Evolutionary conservation across 2,797 vertebrate species (phyloP).

Genomic region (Muscicapa striata): DNA sequence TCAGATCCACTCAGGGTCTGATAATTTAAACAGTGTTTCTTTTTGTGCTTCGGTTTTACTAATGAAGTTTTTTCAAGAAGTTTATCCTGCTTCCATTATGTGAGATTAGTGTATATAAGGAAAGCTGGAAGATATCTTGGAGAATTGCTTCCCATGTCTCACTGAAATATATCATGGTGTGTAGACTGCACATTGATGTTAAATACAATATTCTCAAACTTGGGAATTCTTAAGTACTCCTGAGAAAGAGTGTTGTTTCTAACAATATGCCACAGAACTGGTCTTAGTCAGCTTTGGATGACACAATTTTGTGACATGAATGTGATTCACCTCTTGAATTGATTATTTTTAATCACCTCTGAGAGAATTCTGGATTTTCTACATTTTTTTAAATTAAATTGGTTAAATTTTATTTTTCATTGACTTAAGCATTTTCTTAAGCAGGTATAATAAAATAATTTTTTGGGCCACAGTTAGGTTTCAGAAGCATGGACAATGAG

Average conservation of each 20-base stretch:
- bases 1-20: background rate
- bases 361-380: background rate
- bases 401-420: background rate
- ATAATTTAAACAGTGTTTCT: background rate
- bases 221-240: background rate
- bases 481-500: background rate
- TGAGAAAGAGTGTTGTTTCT: background rate
- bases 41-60: background rate
- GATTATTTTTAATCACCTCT: background rate
- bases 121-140: background rate
- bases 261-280: background rate
- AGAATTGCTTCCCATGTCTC: background rate
- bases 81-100: accelerated
- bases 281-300: background rate
- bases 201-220: background rate
- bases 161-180: background rate
- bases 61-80: background rate
- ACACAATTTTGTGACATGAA: background rate
- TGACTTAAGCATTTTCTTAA: background rate
- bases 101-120: background rate
- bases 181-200: background rate
- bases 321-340: background rate
- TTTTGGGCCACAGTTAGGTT: background rate
- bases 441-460: background rate
- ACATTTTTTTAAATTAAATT: background rate